A percentile compares a stretch with the other conserved stretches of the same genome.
Conservation (phyloP, 1,140 invertebrate genomes). For the Bilobella aurantiaca region DNA sequence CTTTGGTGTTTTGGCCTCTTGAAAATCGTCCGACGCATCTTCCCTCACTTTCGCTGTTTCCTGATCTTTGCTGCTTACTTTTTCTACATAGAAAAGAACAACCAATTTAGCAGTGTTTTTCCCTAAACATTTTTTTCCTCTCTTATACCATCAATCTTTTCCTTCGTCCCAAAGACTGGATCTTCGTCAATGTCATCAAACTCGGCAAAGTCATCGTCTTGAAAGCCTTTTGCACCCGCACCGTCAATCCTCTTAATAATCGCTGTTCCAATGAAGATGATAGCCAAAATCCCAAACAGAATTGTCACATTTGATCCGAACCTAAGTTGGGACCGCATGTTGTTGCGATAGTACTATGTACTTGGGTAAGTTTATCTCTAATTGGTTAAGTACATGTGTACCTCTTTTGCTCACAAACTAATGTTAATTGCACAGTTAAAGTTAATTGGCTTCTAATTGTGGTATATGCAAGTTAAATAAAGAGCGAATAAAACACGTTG, state of each 20-base stretch:
- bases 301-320: not conserved
- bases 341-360: no score
- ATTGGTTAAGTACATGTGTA: no score
- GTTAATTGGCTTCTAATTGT: no score
- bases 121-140: not conserved
- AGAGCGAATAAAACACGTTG: no score
- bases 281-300: not conserved
- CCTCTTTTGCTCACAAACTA: no score
- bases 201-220: constrained; percentile 15
- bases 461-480: no score
- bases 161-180: not conserved
- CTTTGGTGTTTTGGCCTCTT: not conserved
- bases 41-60: not conserved
- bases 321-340: not conserved
- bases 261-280: not conserved
- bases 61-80: no score
- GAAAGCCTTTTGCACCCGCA: not conserved
- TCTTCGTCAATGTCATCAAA: constrained; percentile 13
- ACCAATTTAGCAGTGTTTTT: not conserved
- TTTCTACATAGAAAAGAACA: no score
- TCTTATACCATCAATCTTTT: not conserved
- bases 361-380: no score
- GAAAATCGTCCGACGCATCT: not conserved
- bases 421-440: no score
- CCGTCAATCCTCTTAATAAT: not conserved